phyloP scores from a whole-genome alignment of 2,888 invertebrate genomes.

The Chrysotoxum bicinctum region DNA sequence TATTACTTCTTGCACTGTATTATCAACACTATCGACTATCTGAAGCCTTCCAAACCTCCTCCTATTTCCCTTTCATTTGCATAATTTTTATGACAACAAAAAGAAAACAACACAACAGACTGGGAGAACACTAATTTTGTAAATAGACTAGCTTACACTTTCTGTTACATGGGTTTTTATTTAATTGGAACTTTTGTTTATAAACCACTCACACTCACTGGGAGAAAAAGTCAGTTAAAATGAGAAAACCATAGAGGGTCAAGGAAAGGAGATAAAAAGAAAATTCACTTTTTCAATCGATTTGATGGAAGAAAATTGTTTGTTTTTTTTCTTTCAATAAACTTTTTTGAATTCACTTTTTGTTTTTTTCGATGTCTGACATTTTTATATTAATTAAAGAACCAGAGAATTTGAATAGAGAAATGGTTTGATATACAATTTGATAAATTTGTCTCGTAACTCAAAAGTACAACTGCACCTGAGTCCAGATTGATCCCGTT shows the following conservation, averaged over 20 bases:
- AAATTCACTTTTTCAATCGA: slow-evolving; percentile 48
- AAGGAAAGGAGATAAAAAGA: slow-evolving; percentile 11
- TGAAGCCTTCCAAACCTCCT: background rate
- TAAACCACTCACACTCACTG: slow-evolving; percentile 19
- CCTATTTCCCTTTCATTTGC: slow-evolving; percentile 50
- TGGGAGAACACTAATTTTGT: slow-evolving; percentile 1
- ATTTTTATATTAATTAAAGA: background rate
- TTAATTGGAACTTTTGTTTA: slow-evolving; percentile 27
- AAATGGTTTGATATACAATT: slow-evolving; percentile 11
- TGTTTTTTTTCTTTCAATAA: background rate
- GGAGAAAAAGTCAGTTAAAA: background rate
- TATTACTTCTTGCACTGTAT: background rate
- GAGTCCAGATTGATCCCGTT: slow-evolving; percentile 65
- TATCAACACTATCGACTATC: background rate
- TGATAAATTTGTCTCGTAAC: slow-evolving; percentile 7
- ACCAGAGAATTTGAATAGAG: background rate
- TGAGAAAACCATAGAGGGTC: background rate
- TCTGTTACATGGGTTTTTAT: slow-evolving; percentile 31
- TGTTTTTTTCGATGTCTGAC: background rate
- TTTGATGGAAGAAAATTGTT: slow-evolving; percentile 13
- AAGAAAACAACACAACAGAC: slow-evolving; percentile 14
- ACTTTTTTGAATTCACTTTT: background rate
- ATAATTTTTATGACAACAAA: slow-evolving; percentile 29
- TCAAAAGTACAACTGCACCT: slow-evolving; percentile 53
- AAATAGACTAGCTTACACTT: background rate